Conservation (phyloP, 2,113 vertebrate genomes). For the Megalops atlanticus region DNA sequence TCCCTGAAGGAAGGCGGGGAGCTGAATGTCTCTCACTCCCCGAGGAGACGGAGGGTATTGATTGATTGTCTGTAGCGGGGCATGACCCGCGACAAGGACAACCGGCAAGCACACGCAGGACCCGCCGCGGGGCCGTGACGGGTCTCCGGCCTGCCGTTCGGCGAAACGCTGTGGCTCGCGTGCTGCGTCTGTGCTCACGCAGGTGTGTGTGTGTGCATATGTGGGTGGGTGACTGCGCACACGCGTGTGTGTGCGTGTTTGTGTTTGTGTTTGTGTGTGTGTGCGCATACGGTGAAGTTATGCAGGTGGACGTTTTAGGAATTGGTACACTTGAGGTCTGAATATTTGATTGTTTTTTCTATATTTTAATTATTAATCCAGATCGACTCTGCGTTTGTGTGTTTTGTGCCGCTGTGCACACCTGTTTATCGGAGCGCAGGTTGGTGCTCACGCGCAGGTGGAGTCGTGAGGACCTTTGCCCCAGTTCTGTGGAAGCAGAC, state of each 20-base stretch:
- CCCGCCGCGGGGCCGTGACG: neutral
- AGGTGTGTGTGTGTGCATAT: neutral
- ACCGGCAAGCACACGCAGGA: neutral
- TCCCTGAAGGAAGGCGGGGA: neutral
- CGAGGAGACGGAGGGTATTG: neutral
- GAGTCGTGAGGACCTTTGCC: too few species aligned
- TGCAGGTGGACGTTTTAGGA: too few species aligned
- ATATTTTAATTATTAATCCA: too few species aligned
- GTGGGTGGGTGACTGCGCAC: neutral
- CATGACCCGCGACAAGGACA: slow-evolving; percentile 1
- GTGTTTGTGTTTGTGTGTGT: neutral
- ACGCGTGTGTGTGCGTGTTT: neutral
- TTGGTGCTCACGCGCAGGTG: too few species aligned
- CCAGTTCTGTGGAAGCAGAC: neutral
- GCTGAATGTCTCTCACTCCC: neutral
- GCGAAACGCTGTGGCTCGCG: too few species aligned
- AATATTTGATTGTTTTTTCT: too few species aligned
- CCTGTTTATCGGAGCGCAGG: too few species aligned
- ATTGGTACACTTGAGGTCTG: too few species aligned
- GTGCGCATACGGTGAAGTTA: too few species aligned
- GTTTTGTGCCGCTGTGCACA: too few species aligned
- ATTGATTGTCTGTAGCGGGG: slow-evolving; percentile 5
- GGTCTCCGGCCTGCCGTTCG: too few species aligned
- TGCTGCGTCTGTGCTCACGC: neutral
- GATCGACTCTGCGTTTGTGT: too few species aligned